Base-by-base conservation (phyloP, 2,113 vertebrate species). In the Recurvirostra avosetta region DNA sequence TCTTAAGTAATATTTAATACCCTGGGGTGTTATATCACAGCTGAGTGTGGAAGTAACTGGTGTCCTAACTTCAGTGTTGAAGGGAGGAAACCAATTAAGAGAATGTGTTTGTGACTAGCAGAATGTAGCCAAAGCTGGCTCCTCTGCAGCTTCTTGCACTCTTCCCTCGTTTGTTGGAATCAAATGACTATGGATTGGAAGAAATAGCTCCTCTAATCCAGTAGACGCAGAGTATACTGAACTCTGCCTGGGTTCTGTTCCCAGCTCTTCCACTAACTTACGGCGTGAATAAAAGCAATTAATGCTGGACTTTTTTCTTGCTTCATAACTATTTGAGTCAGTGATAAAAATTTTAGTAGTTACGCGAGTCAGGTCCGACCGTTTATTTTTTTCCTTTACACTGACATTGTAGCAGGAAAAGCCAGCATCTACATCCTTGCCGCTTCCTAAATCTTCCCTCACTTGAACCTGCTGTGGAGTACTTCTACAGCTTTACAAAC, bases 1-100 rank as follows among this genome's bases (percentile, higher is more conserved):
- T 94, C 66, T 95, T 89, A 86, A 87, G 74, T 90, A 94, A 82
- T 36, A 20, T 53, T 94, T 87, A 94, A 82, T 90, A 40, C 81
- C n/a, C 58, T 52, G 32, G 66, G 29, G 78, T 40, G 70, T 90
- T 94, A 73, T 34, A 36, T 95, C 96, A 96, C 62, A 86, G 74
- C 41, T 49, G 36, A 79, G 25, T 3, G 12, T 73, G 86, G 82
- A 90, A 94, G 86, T 87, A 74, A 15, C 58, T 94, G 81, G 74
- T 70, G 23, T 63, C 63, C 77, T 55, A 45, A 90, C 81, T 68
- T 85, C 53, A 50, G 49, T 65, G 77, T 71, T 67, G 76, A 81
- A 74, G 83, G 70, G 87, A 80, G 55, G 62, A 90, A 88, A 68
- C 43, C 66, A 81, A 36, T 90, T 79, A 67, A 68, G 53, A 73